These are phyloP conservation scores for Metopolophium dirhodum DNA, from an alignment of 1,140 invertebrate genomes.

Conservation along the genomic window DNA sequence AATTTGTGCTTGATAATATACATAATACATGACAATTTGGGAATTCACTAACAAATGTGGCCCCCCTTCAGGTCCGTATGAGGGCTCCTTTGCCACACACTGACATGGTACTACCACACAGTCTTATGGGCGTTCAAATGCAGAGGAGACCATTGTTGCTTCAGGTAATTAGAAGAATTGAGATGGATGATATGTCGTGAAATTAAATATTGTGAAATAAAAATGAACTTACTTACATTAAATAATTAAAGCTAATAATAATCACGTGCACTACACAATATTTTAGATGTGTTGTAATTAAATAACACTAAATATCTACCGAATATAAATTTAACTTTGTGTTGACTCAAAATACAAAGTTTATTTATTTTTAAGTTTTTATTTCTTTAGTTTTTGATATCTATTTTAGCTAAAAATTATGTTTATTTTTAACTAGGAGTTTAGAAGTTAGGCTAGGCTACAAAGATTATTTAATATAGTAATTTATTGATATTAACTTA, in stretches of 20 bases:
- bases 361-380: not conserved
- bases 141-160: constrained; percentile 73
- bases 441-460: not conserved
- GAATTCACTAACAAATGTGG: constrained; percentile 54
- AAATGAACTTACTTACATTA: not conserved
- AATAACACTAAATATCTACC: not conserved
- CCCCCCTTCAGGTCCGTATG: constrained; percentile 55
- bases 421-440: not conserved
- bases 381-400: not conserved
- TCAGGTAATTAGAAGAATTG: constrained; percentile 69
- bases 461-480: not conserved
- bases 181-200: constrained; percentile 40
- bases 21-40: constrained; percentile 33
- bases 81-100: constrained; percentile 42
- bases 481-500: not conserved
- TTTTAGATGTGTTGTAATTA: constrained; percentile 29
- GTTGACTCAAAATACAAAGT: constrained; percentile 42
- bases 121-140: constrained; percentile 41
- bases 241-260: constrained; percentile 36
- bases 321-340: constrained; percentile 40
- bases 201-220: constrained; percentile 44
- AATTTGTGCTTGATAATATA: constrained; percentile 26
- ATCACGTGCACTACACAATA: constrained; percentile 41
- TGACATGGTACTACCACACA: constrained; percentile 42
- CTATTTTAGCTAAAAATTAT: not conserved